Percentiles rank a stretch among this genome's conserved stretches.
Evolutionary conservation across 1,140 invertebrate species (phyloP).

Genomic region (Diabrotica undecimpunctata): DNA sequence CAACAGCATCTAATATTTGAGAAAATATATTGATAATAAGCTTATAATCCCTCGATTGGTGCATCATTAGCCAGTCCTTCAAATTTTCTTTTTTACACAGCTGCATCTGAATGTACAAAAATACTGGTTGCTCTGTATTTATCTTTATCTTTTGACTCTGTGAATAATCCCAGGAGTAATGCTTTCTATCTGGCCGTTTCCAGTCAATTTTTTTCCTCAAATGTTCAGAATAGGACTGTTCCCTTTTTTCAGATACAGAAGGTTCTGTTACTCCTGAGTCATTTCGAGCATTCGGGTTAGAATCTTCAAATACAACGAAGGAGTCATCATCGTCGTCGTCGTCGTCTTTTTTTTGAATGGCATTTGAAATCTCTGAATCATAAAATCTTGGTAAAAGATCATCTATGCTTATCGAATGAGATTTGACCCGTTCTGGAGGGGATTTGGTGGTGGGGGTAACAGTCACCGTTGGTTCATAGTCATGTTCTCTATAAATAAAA

Average conservation of each 20-base stretch:
- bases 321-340: constrained; percentile 48
- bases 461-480: too few relatives aligned
- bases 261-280: not conserved
- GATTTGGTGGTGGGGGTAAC: too few relatives aligned
- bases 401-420: constrained; percentile 26
- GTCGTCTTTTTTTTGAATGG: not conserved
- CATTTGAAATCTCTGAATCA: not conserved
- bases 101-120: constrained; percentile 97
- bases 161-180: constrained; percentile 31
- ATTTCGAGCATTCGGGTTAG: constrained; percentile 17
- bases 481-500: too few relatives aligned
- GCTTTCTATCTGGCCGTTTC: constrained; percentile 33
- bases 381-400: constrained; percentile 8
- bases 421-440: constrained; percentile 21
- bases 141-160: constrained; percentile 6
- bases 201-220: constrained; percentile 34
- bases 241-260: not conserved
- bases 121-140: constrained; percentile 55
- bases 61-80: constrained; percentile 79
- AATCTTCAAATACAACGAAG: constrained; percentile 58
- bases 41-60: constrained; percentile 49
- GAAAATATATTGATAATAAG: constrained; percentile 76
- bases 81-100: constrained; percentile 85
- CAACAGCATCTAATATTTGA: constrained; percentile 90
- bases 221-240: constrained; percentile 27